Evolutionary conservation across 2,797 vertebrate genomes (phyloP), one percentile per base, ranked within the genome.

Genomic region (Alosa sapidissima): DNA sequence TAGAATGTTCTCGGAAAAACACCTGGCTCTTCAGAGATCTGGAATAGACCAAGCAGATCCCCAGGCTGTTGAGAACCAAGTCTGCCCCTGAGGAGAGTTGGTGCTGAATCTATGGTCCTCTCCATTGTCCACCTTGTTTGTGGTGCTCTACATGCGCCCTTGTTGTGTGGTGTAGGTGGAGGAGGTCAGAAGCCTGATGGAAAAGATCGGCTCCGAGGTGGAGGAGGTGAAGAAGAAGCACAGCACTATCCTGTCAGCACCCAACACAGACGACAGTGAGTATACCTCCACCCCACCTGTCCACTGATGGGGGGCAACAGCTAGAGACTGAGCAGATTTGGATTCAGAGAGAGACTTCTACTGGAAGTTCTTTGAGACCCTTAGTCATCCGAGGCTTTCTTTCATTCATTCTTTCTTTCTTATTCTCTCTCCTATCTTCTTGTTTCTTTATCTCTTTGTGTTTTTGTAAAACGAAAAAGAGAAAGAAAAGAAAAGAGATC

Each of bases 221-320:
- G 96, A 97, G 81, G 97, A 98, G 49, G 97, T 99, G 85, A 98
- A 94, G 92, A 99, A 97, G 89, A 95, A 97, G 52, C 98, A 99
- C 93, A 98, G 98, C 94, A 94, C 93, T 91, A 97, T 99, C 84
- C 95, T 99, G 78, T 97, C 97, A 4, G 97, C 97, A 33, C 97
- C 98, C 49, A 96, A 98, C 91, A 95, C 97, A 48, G 97, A 99
- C 88, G 96, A 96, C 90, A 96, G 98, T 99, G 93, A 94, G 97
- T 94, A 8, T 48, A 16, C 14, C 41, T 41, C 41, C 4, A 41
- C 41, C 41, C 1, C 47, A 4, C 58, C 7, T 45, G 11, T 41
- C 24, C 36, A 41, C 41, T 48, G 55, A 16, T 1, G 0, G 16
- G 55, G 55, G 21, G 19, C 5, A 58, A 5, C 16, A 58, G 55